Conservation (phyloP, 1,140 invertebrate genomes). For the Tyrophagus putrescentiae region DNA sequence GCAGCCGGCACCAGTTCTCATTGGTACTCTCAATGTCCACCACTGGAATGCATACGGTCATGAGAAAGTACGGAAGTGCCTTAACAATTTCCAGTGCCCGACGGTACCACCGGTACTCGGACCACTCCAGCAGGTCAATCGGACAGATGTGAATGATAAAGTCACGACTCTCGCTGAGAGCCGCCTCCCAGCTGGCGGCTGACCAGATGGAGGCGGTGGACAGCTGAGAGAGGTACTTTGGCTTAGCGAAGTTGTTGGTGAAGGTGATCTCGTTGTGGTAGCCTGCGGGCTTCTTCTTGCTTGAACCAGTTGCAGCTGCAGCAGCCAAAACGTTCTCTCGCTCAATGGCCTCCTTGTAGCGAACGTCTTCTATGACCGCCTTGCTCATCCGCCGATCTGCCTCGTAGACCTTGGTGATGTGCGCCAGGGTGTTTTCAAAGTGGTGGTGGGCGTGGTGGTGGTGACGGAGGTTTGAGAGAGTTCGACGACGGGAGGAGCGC, state of each 20-base stretch:
- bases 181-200: not conserved
- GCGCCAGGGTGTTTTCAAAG: not conserved
- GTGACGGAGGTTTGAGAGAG: not conserved
- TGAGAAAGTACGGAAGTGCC: conserved; percentile 39
- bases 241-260: not conserved
- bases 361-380: conserved; percentile 5
- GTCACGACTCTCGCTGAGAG: conserved; percentile 28
- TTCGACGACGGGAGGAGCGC: not conserved
- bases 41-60: conserved; percentile 45
- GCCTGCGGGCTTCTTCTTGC: not conserved
- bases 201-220: not conserved
- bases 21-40: conserved; percentile 40
- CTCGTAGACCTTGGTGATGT: not conserved
- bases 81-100: conserved; percentile 38
- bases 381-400: not conserved
- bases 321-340: not conserved
- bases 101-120: conserved; percentile 30
- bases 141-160: conserved; percentile 42
- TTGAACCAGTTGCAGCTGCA: too few species aligned
- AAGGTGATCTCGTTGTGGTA: not conserved
- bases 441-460: not conserved
- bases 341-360: conserved; percentile 1
- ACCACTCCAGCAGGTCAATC: conserved; percentile 39
- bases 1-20: conserved; percentile 44
- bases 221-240: too few species aligned